A percentile compares a stretch with the other conserved stretches of the same genome.
phyloP scores from a whole-genome alignment of 2,797 vertebrate species.

The Lacerta viridis region DNA sequence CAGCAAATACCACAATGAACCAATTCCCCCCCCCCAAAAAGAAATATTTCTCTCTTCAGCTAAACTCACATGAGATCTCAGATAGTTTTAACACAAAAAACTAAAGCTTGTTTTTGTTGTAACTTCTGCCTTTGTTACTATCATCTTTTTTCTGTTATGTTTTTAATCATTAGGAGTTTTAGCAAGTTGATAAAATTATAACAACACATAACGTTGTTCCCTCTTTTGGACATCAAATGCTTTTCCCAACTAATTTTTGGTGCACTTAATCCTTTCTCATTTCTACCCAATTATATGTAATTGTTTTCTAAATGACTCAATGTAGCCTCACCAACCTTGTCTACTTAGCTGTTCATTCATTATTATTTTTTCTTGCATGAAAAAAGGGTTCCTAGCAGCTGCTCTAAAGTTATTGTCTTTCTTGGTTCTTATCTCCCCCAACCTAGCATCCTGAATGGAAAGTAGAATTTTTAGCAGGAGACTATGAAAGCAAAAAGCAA shows the following conservation, averaged over 20 bases:
- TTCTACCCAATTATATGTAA: neutral
- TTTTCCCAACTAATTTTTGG: neutral
- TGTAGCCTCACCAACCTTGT: neutral
- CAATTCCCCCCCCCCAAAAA: constrained; percentile 38
- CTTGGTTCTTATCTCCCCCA: neutral
- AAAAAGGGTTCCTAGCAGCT: neutral
- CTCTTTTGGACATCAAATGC: neutral
- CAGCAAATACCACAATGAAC: constrained; percentile 52
- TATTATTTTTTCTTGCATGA: neutral
- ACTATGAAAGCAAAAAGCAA: neutral
- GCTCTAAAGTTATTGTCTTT: neutral
- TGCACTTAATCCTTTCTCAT: neutral
- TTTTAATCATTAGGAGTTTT: neutral
- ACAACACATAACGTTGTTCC: neutral
- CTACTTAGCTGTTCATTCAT: neutral
- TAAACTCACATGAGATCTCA: constrained; percentile 34
- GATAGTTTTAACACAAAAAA: neutral
- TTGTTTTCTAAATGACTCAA: neutral
- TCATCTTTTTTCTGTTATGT: neutral
- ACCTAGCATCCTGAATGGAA: neutral
- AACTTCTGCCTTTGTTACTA: neutral
- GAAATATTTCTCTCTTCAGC: constrained; percentile 51
- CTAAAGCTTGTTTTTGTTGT: neutral
- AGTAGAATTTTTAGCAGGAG: neutral
- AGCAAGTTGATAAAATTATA: neutral